Base-by-base conservation (phyloP, 2,888 invertebrate genomes). In the Drosophila setosimentum region DNA sequence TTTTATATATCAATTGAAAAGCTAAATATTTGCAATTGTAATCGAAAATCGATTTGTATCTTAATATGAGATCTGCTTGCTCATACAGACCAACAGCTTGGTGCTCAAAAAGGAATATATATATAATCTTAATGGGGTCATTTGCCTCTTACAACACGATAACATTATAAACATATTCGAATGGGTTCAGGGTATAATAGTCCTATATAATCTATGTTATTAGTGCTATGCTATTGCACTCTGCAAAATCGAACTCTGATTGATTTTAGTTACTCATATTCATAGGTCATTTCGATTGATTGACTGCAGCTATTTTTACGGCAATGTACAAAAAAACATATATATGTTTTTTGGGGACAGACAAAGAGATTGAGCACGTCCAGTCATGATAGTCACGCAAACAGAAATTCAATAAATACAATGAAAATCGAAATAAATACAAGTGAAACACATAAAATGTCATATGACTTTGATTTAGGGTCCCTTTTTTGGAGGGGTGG, bases 281-380 rank as follows among this genome's bases (percentile, higher is more conserved):
- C 42, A 64, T 57, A 68, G 35, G 13, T 7, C 27, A 57, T 58
- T 30, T n/a, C 33, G 27, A 35, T 76, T 62, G 55, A 75, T 76
- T 71, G 48, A 16, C 48, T 49, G 42, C 24, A 13, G n/a, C 13
- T 32, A n/a, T 18, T n/a, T n/a, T 37, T 35, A 45, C 32, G 4
- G 24, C 33, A 11, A 37, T 27, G 32, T 33, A 29, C 54, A 58
- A 51, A 48, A 58, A 51, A 48, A 13, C 65, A 30, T 32, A 50
- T 60, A 27, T 35, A 54, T n/a, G n/a, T n/a, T n/a, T n/a, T n/a
- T 70, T 54, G 73, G 54, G 66, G 33, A 42, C 59, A 62, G 63
- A 59, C 68, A 69, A 68, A 76, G 73, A 72, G 61, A 62, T 33
- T 72, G 69, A 83, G n/a, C 69, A 55, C 73, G 68, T 78, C 50